These are phyloP conservation scores for Oceanodroma tethys DNA, from an alignment of 2,113 vertebrate species.

Conservation along the genomic window DNA sequence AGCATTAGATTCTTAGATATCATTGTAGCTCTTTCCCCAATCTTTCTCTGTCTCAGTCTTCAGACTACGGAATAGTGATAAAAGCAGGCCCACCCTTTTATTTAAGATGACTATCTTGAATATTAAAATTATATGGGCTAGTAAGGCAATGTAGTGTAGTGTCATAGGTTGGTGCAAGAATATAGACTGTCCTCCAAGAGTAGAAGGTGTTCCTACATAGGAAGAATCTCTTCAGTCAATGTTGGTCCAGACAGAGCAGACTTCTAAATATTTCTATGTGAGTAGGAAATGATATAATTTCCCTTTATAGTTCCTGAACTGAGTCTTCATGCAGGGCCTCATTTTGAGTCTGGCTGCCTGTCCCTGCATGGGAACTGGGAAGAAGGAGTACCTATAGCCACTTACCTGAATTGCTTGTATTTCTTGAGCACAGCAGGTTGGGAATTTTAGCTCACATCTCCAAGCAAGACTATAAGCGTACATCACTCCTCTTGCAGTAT, in stretches of 20 bases:
- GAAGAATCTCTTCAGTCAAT: not conserved
- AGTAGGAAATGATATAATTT: not conserved
- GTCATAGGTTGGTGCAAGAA: not conserved
- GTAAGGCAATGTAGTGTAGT: not conserved
- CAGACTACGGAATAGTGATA: not conserved
- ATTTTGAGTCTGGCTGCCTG: not conserved
- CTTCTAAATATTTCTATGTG: not conserved
- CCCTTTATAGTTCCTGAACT: not conserved
- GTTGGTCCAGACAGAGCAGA: not conserved
- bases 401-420: not conserved
- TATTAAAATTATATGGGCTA: not conserved
- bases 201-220: not conserved
- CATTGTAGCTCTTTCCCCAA: not conserved
- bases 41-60: not conserved
- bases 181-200: not conserved
- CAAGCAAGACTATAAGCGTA: not conserved
- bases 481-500: not conserved
- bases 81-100: not conserved
- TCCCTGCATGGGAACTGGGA: not conserved
- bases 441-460: not conserved
- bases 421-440: not conserved
- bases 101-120: not conserved
- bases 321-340: not conserved
- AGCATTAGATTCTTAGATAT: not conserved
- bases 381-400: not conserved